Conservation (phyloP, 2,888 invertebrate species). For the Lobophora halterata region DNA sequence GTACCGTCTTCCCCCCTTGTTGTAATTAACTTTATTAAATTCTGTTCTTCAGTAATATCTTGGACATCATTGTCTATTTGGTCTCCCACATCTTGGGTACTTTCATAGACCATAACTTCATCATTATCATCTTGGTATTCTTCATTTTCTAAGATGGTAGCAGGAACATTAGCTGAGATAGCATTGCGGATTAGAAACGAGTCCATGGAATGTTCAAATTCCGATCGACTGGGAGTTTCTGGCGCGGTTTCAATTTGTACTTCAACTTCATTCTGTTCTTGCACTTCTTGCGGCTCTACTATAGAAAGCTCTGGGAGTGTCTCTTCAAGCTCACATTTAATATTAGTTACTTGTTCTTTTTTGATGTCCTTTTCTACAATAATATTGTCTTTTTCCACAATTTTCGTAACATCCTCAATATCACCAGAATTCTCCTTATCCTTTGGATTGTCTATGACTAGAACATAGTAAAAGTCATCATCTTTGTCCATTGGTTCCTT, state of each 20-base stretch:
- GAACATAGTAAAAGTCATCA: constrained; percentile 73
- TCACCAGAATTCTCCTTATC: constrained; percentile 23
- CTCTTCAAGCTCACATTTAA: not conserved
- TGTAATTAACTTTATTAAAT: constrained; percentile 64
- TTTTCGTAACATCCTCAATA: constrained; percentile 4
- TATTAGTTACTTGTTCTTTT: not conserved
- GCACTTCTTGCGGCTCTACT: not conserved
- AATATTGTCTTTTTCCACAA: not conserved
- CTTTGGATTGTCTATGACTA: constrained; percentile 65
- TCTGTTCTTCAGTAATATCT: constrained; percentile 44
- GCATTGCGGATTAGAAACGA: constrained; percentile 57
- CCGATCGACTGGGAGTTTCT: constrained; percentile 24
- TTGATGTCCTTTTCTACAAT: not conserved
- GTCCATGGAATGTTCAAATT: constrained; percentile 59
- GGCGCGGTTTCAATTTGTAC: constrained; percentile 17
- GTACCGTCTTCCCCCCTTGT: constrained; percentile 57
- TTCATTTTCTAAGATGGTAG: constrained; percentile 70
- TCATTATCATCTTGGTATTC: constrained; percentile 51
- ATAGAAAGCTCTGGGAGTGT: not conserved
- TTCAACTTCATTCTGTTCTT: not conserved
- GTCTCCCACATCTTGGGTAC: constrained; percentile 2
- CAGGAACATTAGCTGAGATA: constrained; percentile 65
- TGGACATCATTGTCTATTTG: constrained; percentile 9
- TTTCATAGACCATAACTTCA: constrained; percentile 4
- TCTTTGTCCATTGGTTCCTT: constrained; percentile 66